Conservation (phyloP, 2,888 invertebrate species). For the Lithophane socia region DNA sequence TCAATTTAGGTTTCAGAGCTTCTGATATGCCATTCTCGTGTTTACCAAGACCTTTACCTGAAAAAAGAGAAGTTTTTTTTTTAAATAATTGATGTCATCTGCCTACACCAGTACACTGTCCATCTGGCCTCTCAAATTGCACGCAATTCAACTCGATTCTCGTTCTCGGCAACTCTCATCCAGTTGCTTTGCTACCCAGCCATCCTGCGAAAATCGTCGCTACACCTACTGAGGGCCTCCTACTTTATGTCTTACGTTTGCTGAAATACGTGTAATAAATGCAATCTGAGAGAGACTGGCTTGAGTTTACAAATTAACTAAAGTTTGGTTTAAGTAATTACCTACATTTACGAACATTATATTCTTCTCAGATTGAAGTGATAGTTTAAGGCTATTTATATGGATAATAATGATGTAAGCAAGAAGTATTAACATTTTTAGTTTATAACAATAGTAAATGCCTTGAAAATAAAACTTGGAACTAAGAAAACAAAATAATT, state of each 20-base stretch:
- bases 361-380: neutral
- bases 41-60: slow-evolving; percentile 96
- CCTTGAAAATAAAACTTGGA: neutral
- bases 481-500: slow-evolving; percentile 43
- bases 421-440: too few relatives aligned
- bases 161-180: too few relatives aligned
- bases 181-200: too few relatives aligned
- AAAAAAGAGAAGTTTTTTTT: slow-evolving; percentile 17
- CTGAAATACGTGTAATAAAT: neutral
- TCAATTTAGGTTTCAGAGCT: slow-evolving; percentile 94
- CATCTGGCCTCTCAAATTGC: too few relatives aligned
- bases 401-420: neutral
- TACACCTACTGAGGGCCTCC: too few relatives aligned
- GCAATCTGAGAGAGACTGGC: neutral
- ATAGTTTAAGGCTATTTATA: neutral
- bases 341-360: too few relatives aligned
- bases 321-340: neutral
- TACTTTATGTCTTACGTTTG: too few relatives aligned
- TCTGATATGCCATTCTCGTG: slow-evolving; percentile 94
- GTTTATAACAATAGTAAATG: too few relatives aligned
- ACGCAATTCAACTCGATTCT: too few relatives aligned
- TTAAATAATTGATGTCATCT: too few relatives aligned
- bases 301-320: neutral
- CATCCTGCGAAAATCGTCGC: too few relatives aligned
- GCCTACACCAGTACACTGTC: too few relatives aligned